Conservation (phyloP, 1,140 invertebrate genomes). For the Bombus confusus region DNA sequence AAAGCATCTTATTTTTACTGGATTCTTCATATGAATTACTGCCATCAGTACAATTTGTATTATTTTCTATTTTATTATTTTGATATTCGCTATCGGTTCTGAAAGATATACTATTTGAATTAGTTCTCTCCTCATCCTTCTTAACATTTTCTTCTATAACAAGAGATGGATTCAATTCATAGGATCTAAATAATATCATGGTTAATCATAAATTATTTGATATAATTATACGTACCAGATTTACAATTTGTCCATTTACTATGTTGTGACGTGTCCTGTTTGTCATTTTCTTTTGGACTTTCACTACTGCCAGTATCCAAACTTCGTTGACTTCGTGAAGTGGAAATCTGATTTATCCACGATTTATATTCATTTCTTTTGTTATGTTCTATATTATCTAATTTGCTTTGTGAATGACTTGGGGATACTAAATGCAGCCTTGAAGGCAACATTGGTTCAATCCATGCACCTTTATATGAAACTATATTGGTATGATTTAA, state of each 20-base stretch:
- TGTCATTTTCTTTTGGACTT: neutral
- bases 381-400: neutral
- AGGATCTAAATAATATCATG: neutral
- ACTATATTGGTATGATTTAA: constrained; percentile 92
- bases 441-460: constrained; percentile 83
- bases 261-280: neutral
- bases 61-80: constrained; percentile 37
- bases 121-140: constrained; percentile 37
- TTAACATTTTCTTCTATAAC: constrained; percentile 33
- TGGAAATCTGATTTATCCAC: neutral
- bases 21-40: constrained; percentile 61
- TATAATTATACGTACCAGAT: constrained; percentile 51
- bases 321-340: constrained; percentile 18
- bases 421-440: constrained; percentile 42
- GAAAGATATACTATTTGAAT: constrained; percentile 73
- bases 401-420: neutral
- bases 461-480: constrained; percentile 92
- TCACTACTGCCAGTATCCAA: constrained; percentile 15
- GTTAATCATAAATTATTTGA: neutral
- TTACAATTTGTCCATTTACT: constrained; percentile 29
- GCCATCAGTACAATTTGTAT: constrained; percentile 42
- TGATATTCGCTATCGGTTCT: constrained; percentile 58
- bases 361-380: neutral
- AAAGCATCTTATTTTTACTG: constrained; percentile 56
- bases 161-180: constrained; percentile 50